Evolutionary conservation across 2,888 invertebrate genomes (phyloP).

Genomic region (Latrodectus hesperus): DNA sequence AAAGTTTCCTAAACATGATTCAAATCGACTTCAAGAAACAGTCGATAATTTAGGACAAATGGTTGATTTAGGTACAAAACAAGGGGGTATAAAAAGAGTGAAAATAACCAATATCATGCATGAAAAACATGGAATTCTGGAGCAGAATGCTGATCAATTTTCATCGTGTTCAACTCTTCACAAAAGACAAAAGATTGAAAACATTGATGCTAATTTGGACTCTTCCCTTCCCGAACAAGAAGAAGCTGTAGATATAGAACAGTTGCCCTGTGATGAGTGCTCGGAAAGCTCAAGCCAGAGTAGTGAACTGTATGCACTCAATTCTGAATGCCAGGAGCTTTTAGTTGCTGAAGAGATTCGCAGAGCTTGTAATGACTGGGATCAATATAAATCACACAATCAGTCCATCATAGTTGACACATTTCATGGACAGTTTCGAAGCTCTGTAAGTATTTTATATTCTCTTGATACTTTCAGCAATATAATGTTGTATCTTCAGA

Average conservation of each 20-base stretch:
- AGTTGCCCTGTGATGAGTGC: slow-evolving; percentile 44
- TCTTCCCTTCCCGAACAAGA: slow-evolving; percentile 72
- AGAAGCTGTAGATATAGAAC: slow-evolving; percentile 70
- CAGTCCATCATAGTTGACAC: slow-evolving; percentile 80
- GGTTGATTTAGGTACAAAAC: slow-evolving; percentile 76
- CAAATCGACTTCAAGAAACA: slow-evolving; percentile 74
- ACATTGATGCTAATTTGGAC: slow-evolving; percentile 46
- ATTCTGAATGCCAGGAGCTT: slow-evolving; percentile 44
- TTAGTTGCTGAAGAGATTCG: slow-evolving; percentile 70
- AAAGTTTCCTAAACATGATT: slow-evolving; percentile 78
- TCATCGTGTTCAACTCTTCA: slow-evolving; percentile 71
- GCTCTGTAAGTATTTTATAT: slow-evolving; percentile 77
- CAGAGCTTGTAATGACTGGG: slow-evolving; percentile 79
- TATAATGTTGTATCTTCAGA: too few relatives aligned
- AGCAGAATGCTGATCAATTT: slow-evolving; percentile 66
- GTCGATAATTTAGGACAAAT: slow-evolving; percentile 76
- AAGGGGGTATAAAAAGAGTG: slow-evolving; percentile 75
- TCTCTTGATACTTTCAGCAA: too few relatives aligned
- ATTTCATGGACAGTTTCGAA: slow-evolving; percentile 81
- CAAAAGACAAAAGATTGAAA: slow-evolving; percentile 73
- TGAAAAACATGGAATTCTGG: slow-evolving; percentile 72
- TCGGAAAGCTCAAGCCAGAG: slow-evolving; percentile 60
- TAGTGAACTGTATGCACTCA: slow-evolving; percentile 49
- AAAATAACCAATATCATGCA: slow-evolving; percentile 77
- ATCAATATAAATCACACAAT: slow-evolving; percentile 78